Evolutionary conservation across 2,888 invertebrate genomes (phyloP), one percentile per base, ranked within the genome.

Genomic region (Synanthedon andrenaeformis): DNA sequence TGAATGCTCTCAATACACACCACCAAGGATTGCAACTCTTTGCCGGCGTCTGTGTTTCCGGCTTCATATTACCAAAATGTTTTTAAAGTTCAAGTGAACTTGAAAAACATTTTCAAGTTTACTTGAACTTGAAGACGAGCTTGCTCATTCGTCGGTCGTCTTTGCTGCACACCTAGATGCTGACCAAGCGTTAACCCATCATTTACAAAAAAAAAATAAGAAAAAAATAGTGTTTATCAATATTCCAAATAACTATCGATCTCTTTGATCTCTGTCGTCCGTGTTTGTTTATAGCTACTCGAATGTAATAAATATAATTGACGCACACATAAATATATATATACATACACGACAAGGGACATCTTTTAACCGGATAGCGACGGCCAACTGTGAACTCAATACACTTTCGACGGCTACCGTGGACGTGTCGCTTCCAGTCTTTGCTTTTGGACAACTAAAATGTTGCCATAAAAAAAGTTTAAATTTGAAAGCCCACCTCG

Each of bases 261-360:
- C 76, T 73, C 86, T 86, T 87, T 87, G 86, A 87, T 84, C 63
- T 60, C 72, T 74, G 76, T 80, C 79, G 72, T 62, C 63, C 62
- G 63, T 62, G 73, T 70, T 75, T 80, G 82, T 80, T 85, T 83
- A 82, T 78, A 82, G 69, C 74, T 72, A 65, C 62, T 66, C 71
- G 74, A 75, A 75, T 79, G 82, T 79, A 85, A 83, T 85, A 86
- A 84, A 87, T 86, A 86, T 83, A 86, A 83, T 85, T 79, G 77
- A 82, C 81, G 76, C 81, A 70, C 76, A 74, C 77, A 28, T n/a
- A 28, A 3, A 19, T 23, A 23, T 3, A 4, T 23, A 23, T n/a
- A 1, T 35, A 35, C 35, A 35, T 52, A 74, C 68, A 65, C 74
- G 79, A 79, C 80, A 79, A 71, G 73, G 70, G 73, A 72, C 74